These are phyloP conservation scores for Variabilichromis moorii DNA, from an alignment of 2,113 vertebrate species.

Conservation along the genomic window DNA sequence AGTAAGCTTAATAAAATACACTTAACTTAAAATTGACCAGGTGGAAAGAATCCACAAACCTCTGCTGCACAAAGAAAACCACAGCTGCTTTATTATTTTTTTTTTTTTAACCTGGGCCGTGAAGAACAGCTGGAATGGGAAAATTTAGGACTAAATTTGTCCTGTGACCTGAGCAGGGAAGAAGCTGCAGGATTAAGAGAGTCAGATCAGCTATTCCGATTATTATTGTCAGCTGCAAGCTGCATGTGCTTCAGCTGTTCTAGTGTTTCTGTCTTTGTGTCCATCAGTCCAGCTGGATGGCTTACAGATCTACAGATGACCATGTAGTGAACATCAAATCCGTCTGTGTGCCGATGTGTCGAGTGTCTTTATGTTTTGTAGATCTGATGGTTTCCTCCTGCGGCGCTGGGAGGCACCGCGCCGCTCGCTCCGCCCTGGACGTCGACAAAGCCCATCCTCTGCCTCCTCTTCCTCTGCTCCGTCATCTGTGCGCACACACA, in stretches of 20 bases:
- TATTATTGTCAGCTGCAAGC: background rate
- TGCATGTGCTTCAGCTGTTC: background rate
- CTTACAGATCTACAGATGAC: background rate
- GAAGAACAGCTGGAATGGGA: background rate
- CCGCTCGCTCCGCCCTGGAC: constrained; percentile 75
- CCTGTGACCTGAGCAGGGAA: background rate
- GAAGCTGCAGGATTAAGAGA: background rate
- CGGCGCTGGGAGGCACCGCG: constrained; percentile 53
- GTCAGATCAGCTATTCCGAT: too few species aligned
- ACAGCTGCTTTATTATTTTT: background rate
- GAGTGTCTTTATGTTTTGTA: constrained; percentile 39
- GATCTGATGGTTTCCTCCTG: constrained; percentile 70
- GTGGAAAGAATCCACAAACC: background rate
- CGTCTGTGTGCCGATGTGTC: background rate
- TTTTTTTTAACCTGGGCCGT: background rate
- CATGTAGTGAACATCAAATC: background rate
- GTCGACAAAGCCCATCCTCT: constrained; percentile 92
- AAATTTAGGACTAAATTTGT: rapidly evolving
- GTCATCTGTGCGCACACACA: constrained; percentile 79
- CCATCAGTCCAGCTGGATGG: background rate
- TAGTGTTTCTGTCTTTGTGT: background rate
- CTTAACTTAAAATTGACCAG: background rate
- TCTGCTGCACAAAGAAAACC: background rate
- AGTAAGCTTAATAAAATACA: background rate
- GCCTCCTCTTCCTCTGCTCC: constrained; percentile 92